Percentiles rank a stretch among this genome's conserved stretches.
phyloP scores from a whole-genome alignment of 1,140 invertebrate genomes.

The Penaeus indicus region DNA sequence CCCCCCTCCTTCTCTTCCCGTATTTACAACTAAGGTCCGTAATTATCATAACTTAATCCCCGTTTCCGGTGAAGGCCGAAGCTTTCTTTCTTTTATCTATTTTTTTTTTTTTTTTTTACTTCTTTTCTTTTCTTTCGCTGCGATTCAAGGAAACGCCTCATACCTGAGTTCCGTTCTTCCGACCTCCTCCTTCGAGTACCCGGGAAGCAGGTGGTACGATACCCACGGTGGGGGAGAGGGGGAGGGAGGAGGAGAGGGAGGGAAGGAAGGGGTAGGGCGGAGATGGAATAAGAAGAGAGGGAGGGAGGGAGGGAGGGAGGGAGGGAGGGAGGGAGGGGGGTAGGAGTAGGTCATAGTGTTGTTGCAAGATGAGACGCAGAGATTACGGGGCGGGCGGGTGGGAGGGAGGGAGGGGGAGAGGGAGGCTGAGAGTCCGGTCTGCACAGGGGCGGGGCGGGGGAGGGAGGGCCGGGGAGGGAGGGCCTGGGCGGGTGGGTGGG shows the following conservation, averaged over 20 bases:
- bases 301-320: constrained; percentile 33
- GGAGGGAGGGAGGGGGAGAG: not conserved
- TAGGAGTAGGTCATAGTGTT: constrained; percentile 62
- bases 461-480: too few species aligned
- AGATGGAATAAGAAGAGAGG: too few species aligned
- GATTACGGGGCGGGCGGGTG: constrained; percentile 59
- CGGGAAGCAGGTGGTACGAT: too few species aligned
- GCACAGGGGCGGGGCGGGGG: not conserved
- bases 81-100: too few species aligned
- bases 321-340: constrained; percentile 34
- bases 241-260: not conserved
- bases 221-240: too few species aligned
- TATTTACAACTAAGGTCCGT: constrained; percentile 32
- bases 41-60: not conserved
- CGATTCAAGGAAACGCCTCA: constrained; percentile 18
- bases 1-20: too few species aligned
- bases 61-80: too few species aligned
- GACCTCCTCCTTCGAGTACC: too few species aligned
- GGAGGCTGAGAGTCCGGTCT: constrained; percentile 6
- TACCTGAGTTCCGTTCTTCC: not conserved
- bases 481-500: constrained; percentile 27
- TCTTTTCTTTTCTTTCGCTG: too few species aligned
- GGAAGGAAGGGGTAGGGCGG: constrained; percentile 32
- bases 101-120: too few species aligned
- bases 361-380: constrained; percentile 62